Evolutionary conservation across 2,113 vertebrate species (phyloP), one percentile per base, ranked within the genome.

Genomic region (Platysteira castanea): DNA sequence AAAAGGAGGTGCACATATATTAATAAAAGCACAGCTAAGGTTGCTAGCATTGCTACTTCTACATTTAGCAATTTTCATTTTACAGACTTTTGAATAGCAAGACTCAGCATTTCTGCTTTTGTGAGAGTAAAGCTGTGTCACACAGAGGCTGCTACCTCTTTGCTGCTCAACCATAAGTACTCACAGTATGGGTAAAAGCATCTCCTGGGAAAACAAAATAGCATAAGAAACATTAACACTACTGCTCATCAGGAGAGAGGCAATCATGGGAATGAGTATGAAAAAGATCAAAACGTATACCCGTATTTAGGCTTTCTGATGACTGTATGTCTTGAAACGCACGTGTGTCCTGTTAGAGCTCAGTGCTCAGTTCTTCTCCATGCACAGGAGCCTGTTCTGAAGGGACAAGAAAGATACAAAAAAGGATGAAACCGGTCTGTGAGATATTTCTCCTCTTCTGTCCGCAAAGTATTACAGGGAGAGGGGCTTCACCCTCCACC

Each of bases 61-160:
- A 68, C 70, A 56, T 92, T 95, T 94, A 96, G 52, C 37, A 95
- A 80, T 96, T 94, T 97, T 97, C 67, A 88, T 84, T 96, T 94
- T 80, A 93, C 56, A 97, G 39, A 33, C 73, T 89, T 92, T 93
- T 64, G 27, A 91, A 94, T 9, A 94, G 53, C 71, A 83, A 89
- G 69, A 73, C 54, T 89, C 11, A 4, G 80, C 84, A 49, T 52
- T 97, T 91, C 74, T 94, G 65, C 74, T n/a, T 84, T 73, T 85
- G 30, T 67, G 73, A 89, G 80, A 77, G 89, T 44, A 92, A 94
- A 96, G 82, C 4, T 56, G 74, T 18, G 19, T 87, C 74, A 41
- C n/a, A n/a, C 56, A 14, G 15, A 93, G 83, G 95, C 74, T 94
- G 56, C 35, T 81, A 57, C 33, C 56, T 78, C 65, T 84, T 87